phyloP scores from a whole-genome alignment of 2,113 vertebrate species.

The Pholis gunnellus region DNA sequence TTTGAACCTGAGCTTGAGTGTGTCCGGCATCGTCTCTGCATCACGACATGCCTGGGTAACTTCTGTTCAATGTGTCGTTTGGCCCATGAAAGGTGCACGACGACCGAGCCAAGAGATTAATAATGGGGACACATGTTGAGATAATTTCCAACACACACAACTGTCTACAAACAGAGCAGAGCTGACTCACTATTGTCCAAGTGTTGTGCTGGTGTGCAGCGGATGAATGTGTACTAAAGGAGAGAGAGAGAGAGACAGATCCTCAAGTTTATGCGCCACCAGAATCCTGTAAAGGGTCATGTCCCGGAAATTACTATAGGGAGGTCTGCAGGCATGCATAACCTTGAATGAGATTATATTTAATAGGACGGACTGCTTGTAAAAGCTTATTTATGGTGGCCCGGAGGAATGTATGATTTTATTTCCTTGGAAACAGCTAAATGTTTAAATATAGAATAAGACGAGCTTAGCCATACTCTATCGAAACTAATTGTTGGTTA shows the following conservation, averaged over 20 bases:
- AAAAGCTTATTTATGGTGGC: constrained; percentile 38
- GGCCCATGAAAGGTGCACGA: constrained; percentile 57
- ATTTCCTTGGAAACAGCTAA: constrained; percentile 61
- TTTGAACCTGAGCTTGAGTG: constrained; percentile 38
- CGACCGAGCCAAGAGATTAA: constrained; percentile 36
- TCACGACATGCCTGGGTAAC: constrained; percentile 39
- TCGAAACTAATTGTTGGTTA: constrained; percentile 21
- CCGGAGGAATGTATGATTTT: constrained; percentile 12
- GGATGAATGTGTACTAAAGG: constrained; percentile 32
- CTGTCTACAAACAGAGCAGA: constrained; percentile 23
- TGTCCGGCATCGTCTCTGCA: constrained; percentile 36
- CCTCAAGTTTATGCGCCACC: neutral
- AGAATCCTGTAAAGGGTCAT: constrained; percentile 53
- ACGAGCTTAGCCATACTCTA: constrained; percentile 8
- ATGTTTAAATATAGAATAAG: constrained; percentile 56
- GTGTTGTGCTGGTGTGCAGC: constrained; percentile 27
- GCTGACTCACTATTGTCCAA: constrained; percentile 45
- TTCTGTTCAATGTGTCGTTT: constrained; percentile 40
- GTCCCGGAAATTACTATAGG: constrained; percentile 45
- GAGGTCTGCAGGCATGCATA: constrained; percentile 33
- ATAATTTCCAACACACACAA: constrained; percentile 17
- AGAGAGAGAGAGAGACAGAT: constrained; percentile 29
- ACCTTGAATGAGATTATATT: constrained; percentile 45
- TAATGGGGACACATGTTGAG: constrained; percentile 38
- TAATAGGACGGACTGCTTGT: constrained; percentile 36